A percentile compares a stretch with the other conserved stretches of the same genome.
phyloP scores from a whole-genome alignment of 37 sponge, comb jelly and placozoan species.

The Agelas oroides region DNA sequence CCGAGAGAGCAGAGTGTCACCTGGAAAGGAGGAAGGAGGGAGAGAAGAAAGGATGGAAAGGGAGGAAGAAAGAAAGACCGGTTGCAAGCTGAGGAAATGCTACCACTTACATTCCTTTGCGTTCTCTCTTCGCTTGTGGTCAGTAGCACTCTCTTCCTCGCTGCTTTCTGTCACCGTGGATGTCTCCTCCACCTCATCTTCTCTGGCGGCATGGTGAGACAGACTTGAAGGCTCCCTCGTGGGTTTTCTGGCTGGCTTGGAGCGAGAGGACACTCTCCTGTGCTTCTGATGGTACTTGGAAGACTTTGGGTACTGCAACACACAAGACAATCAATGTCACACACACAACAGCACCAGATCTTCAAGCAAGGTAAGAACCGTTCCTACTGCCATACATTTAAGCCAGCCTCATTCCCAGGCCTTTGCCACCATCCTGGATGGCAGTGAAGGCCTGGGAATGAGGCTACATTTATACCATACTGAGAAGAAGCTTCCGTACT shows the following conservation, averaged over 20 bases:
- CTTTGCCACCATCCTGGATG: no score
- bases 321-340: not conserved
- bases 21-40: not conserved
- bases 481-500: no score
- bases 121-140: not conserved
- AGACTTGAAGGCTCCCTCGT: not conserved
- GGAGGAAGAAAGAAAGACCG: not conserved
- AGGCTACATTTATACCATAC: no score
- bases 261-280: not conserved
- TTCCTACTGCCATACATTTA: no score
- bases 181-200: no score
- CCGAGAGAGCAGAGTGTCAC: constrained; percentile 55
- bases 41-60: no score
- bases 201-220: not conserved
- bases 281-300: no score
- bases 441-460: no score
- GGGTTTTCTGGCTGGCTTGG: not conserved
- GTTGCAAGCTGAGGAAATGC: not conserved
- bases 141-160: constrained; percentile 6
- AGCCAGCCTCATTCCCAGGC: no score
- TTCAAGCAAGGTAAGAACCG: no score
- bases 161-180: not conserved
- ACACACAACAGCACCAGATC: no score
- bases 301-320: no score
- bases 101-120: constrained; percentile 13